A percentile compares a stretch with the other conserved stretches of the same genome.
Conservation (phyloP, 2,113 vertebrate species). For the Podarcis muralis region DNA sequence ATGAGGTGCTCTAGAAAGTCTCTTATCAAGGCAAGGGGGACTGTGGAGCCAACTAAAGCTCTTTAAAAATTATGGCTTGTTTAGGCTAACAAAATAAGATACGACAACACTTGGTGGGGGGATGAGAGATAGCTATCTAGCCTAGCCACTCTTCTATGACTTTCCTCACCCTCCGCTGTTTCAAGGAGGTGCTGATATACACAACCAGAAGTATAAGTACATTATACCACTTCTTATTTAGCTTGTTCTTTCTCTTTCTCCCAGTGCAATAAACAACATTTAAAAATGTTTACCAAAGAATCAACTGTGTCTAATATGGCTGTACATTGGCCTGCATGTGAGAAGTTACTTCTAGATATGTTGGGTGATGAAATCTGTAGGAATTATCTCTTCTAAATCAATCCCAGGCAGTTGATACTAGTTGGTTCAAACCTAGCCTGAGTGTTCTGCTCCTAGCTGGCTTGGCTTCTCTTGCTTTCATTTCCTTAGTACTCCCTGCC, state of each 20-base stretch:
- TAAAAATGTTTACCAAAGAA: not conserved
- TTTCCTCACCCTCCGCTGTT: not conserved
- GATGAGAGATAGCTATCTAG: not conserved
- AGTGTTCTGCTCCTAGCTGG: no score
- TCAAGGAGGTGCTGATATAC: not conserved
- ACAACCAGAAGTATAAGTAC: not conserved
- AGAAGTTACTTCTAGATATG: no score
- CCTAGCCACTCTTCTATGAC: not conserved
- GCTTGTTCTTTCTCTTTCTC: not conserved
- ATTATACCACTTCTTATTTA: not conserved
- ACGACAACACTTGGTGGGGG: not conserved
- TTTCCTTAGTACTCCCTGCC: no score
- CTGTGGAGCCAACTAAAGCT: constrained; percentile 3
- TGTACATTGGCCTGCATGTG: no score
- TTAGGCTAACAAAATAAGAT: constrained; percentile 7
- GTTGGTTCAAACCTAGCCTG: no score
- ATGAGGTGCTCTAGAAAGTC: constrained; percentile 28
- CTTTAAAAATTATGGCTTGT: constrained; percentile 7
- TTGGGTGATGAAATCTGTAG: no score
- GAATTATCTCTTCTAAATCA: no score
- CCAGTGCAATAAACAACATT: not conserved
- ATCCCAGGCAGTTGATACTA: no score
- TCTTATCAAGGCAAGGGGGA: constrained; percentile 14
- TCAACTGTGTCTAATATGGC: no score
- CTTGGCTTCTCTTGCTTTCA: no score